Evolutionary conservation across 1,140 invertebrate genomes (phyloP).

Genomic region (Phymorhynchus buccinoides): DNA sequence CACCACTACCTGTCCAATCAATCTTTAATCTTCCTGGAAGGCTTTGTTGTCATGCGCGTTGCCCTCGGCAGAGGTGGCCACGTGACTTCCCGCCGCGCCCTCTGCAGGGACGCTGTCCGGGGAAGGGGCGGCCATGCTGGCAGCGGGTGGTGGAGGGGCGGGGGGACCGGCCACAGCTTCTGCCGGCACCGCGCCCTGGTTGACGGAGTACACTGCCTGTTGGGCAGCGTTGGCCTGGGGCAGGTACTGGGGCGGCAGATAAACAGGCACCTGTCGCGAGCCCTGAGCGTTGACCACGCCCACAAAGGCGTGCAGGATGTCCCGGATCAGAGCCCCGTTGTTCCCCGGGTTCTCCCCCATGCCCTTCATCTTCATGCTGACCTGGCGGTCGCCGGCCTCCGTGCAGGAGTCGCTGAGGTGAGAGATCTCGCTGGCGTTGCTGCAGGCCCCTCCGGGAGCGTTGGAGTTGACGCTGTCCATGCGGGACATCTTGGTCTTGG

Average conservation of each 20-base stretch:
- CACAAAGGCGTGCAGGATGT: constrained; percentile 60
- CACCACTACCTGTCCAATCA: no score
- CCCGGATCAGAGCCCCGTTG: constrained; percentile 54
- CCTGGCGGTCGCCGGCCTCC: constrained; percentile 26
- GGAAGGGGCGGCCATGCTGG: no score
- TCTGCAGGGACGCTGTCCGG: constrained; percentile 1
- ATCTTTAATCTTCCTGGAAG: constrained; percentile 38
- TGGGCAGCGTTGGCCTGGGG: not conserved
- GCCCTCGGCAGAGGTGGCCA: constrained; percentile 45
- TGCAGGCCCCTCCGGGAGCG: constrained; percentile 50
- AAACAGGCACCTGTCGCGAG: constrained; percentile 34
- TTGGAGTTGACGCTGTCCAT: constrained; percentile 43
- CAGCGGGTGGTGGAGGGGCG: not conserved
- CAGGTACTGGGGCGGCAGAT: constrained; percentile 38
- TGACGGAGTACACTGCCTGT: constrained; percentile 42
- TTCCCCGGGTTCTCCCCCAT: constrained; percentile 34
- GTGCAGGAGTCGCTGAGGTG: constrained; percentile 49
- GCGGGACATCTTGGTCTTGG: constrained; percentile 36
- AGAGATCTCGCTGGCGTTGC: constrained; percentile 55
- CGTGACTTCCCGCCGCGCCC: not conserved
- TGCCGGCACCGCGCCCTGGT: constrained; percentile 29
- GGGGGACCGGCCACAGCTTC: no score
- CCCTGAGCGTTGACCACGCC: constrained; percentile 50
- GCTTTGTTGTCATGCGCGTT: constrained; percentile 43
- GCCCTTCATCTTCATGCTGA: constrained; percentile 39